Base-by-base conservation (phyloP, 2,888 invertebrate genomes). In the Cistogaster globosa region DNA sequence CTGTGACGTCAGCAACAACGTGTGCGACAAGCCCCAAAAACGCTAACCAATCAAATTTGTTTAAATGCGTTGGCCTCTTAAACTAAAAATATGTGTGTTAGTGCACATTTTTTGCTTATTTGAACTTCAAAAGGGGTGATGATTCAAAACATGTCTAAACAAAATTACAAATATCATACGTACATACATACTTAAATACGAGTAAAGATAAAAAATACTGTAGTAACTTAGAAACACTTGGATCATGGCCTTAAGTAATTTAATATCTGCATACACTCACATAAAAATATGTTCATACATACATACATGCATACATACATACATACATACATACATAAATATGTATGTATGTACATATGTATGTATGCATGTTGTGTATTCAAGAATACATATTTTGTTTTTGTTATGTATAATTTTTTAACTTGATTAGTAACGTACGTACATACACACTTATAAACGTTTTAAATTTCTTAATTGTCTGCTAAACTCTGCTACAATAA, bases 1-100 rank as follows among this genome's bases (percentile, higher is more conserved):
- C 14, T 81, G 86, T 89, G 90, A 91, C 90, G 90, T 90, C 90
- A 90, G 86, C 86, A 16, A 32, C 32, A 32, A 5, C 32, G 51
- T 63, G 20, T 57, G 48, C 60, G 90, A 89, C 90, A 88, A 89
- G 90, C 91, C 91, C 90, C 90, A 90, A 89, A 90, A 87, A 84
- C 79, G 60, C 87, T 86, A 79, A 81, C 90, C 90, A 91, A 90
- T 90, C 86, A 86, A 88, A 87, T 67, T 77, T 53, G 18, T 65
- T 81, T 74, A 42, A 45, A n/a, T 63, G 42, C 42, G 45, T 69
- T 77, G 84, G 72, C 84, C 84, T 84, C 84, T 74, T 32, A 81
- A 77, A 55, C 12, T 51, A 26, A 32, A 57, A 58, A 62, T 65
- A 12, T 38, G 22, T 42, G 55, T 62, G 12, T 26, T 4, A 71